Percentiles rank a stretch among this genome's conserved stretches.
Evolutionary conservation across 2,113 vertebrate genomes (phyloP).

Genomic region (Urocolius indicus): DNA sequence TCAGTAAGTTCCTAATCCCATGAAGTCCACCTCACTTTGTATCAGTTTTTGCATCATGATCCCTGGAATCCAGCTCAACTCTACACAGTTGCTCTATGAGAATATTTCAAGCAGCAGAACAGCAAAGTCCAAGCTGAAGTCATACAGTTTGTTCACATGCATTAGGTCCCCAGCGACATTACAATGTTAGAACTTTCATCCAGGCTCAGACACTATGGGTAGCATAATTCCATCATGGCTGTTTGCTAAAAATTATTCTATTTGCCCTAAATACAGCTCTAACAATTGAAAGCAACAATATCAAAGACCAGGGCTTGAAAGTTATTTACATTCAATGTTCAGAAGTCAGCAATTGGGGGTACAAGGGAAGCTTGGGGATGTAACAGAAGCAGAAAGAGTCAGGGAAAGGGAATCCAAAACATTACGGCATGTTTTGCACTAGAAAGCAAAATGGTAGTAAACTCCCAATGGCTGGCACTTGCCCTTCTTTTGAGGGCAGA

Average conservation of each 20-base stretch:
- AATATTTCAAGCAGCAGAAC: neutral
- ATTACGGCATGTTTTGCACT: neutral
- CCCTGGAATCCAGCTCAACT: neutral
- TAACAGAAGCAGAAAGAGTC: neutral
- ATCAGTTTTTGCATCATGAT: neutral
- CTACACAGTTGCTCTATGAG: neutral
- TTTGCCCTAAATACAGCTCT: neutral
- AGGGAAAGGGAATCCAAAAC: neutral
- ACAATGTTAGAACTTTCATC: neutral
- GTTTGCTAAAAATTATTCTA: neutral
- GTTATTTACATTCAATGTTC: neutral
- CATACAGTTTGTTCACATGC: neutral
- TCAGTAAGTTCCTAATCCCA: neutral
- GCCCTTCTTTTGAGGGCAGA: neutral
- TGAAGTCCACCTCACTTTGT: neutral
- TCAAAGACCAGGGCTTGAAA: neutral
- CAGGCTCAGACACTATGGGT: neutral
- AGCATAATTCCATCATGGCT: neutral
- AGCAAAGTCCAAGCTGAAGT: neutral
- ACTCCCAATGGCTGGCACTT: neutral
- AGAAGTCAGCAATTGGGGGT: neutral
- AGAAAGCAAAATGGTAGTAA: conserved; percentile 23
- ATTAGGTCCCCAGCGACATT: neutral
- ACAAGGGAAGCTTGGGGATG: neutral
- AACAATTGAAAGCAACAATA: neutral